A percentile compares a stretch with the other conserved stretches of the same genome.
Conservation (phyloP, 2,888 invertebrate species). For the Agonum fuliginosum region DNA sequence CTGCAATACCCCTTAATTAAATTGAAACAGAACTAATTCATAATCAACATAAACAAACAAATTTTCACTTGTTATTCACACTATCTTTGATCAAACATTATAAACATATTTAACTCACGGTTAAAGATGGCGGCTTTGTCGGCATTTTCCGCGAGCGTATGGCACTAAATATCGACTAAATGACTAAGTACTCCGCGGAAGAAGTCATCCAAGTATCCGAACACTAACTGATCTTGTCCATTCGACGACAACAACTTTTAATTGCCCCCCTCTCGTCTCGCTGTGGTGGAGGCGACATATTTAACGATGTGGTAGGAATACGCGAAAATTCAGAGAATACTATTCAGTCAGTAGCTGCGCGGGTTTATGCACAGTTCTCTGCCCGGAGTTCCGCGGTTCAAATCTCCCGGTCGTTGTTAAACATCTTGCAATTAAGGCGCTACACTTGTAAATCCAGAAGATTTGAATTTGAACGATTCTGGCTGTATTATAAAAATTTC, state of each 20-base stretch:
- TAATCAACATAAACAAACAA: constrained; percentile 22
- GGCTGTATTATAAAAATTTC: no score
- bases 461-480: no score
- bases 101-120: constrained; percentile 1
- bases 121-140: constrained; percentile 1
- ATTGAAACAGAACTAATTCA: constrained; percentile 50
- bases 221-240: constrained; percentile 46
- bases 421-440: no score
- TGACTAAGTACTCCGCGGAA: neutral
- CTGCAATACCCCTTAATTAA: constrained; percentile 50
- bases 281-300: neutral
- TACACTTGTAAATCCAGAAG: no score
- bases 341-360: neutral
- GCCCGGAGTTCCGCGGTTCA: no score
- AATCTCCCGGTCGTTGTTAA: no score
- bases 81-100: constrained; percentile 39
- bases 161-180: neutral
- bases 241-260: constrained; percentile 30
- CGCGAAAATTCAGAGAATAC: neutral
- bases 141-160: neutral
- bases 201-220: neutral
- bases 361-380: neutral
- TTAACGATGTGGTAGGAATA: neutral
- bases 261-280: constrained; percentile 42
- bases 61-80: constrained; percentile 18